phyloP scores from a whole-genome alignment of 2,888 invertebrate species.

The Thymelicus acteon region DNA sequence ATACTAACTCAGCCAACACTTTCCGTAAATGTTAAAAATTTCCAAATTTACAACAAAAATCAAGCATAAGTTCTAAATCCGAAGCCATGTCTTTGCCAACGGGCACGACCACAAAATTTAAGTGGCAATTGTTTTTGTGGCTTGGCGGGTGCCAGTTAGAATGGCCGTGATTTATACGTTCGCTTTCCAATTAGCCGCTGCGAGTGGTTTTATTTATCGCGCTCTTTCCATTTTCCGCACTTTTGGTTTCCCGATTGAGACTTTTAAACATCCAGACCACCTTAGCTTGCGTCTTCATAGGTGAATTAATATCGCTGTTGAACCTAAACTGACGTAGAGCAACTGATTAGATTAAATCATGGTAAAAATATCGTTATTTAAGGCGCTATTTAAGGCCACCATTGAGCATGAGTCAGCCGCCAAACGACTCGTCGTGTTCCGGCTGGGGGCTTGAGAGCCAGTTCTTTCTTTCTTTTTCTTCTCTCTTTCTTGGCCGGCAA shows the following conservation, averaged over 20 bases:
- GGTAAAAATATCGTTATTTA: no score
- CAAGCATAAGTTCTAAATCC: constrained; percentile 23
- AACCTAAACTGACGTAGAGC: no score
- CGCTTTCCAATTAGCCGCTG: constrained; percentile 77
- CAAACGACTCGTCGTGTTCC: no score
- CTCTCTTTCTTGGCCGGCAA: no score
- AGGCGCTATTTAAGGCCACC: no score
- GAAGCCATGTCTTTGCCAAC: constrained; percentile 49
- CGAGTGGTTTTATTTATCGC: constrained; percentile 76
- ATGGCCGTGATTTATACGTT: constrained; percentile 76
- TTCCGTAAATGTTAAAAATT: constrained; percentile 1
- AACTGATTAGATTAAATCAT: no score
- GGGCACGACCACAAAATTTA: constrained; percentile 50
- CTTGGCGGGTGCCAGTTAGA: constrained; percentile 59
- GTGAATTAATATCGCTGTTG: no score
- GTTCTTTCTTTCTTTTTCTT: no score
- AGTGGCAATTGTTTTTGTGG: constrained; percentile 64
- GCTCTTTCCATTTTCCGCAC: constrained; percentile 75
- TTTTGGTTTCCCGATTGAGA: constrained; percentile 55
- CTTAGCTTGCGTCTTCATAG: neutral
- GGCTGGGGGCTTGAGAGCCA: no score
- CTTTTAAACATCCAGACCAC: constrained; percentile 26
- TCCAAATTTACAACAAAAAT: neutral
- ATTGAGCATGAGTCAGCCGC: no score
- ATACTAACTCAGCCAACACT: neutral